A percentile compares a stretch with the other conserved stretches of the same genome.
phyloP scores from a whole-genome alignment of 2,797 vertebrate genomes.

The Glossophaga mutica region DNA sequence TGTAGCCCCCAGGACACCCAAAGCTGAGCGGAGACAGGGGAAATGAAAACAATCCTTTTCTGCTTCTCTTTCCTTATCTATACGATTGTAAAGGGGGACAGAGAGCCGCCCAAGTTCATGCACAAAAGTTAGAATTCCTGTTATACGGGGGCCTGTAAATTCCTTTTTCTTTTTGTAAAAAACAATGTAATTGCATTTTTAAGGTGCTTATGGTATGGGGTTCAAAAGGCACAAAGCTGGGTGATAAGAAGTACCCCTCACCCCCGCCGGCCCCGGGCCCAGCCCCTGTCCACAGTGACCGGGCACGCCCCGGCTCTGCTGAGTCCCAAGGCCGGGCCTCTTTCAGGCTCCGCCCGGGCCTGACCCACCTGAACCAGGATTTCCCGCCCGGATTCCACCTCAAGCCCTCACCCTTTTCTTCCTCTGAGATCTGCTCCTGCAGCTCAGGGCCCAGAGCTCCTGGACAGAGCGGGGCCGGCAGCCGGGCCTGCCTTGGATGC shows the following conservation, averaged over 20 bases:
- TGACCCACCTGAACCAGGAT: no score
- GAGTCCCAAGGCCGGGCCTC: fast-evolving
- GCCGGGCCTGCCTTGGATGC: background rate
- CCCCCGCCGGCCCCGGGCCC: background rate
- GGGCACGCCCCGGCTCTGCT: background rate
- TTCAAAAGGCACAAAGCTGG: background rate
- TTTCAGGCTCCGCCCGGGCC: fast-evolving
- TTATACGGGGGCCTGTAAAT: background rate
- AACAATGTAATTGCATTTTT: background rate
- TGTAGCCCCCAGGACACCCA: fast-evolving
- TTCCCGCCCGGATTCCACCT: no score
- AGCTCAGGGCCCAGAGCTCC: background rate
- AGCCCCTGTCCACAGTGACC: no score
- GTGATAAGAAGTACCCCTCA: background rate
- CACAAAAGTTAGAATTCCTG: background rate
- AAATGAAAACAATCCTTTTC: background rate
- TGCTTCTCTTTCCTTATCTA: background rate
- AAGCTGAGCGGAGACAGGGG: background rate
- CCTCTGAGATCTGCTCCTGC: background rate
- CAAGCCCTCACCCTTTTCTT: background rate
- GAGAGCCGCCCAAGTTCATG: background rate
- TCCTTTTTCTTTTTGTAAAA: background rate
- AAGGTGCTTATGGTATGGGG: background rate
- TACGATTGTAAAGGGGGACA: background rate
- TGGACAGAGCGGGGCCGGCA: background rate